A percentile compares a stretch with the other conserved stretches of the same genome.
phyloP scores from a whole-genome alignment of 2,888 invertebrate species.

The Dolichomitus sp. region DNA sequence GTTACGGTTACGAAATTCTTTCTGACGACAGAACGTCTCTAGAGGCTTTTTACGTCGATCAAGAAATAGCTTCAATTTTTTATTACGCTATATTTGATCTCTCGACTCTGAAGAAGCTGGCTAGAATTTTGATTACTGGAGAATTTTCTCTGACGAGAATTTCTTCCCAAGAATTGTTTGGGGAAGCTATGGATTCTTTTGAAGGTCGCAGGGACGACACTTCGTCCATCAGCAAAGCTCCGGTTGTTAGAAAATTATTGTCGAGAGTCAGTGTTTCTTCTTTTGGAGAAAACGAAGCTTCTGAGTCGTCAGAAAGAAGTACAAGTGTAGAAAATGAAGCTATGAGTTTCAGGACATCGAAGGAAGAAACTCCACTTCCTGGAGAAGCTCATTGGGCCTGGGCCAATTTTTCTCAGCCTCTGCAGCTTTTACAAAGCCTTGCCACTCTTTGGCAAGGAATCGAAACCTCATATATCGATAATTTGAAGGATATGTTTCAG shows the following conservation, averaged over 20 bases:
- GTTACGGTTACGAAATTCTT: slow-evolving; percentile 62
- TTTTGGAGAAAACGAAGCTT: slow-evolving; percentile 26
- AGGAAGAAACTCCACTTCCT: slow-evolving; percentile 57
- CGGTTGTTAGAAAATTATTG: slow-evolving; percentile 45
- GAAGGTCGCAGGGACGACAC: slow-evolving; percentile 81
- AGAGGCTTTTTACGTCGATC: slow-evolving; percentile 88
- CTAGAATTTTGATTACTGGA: slow-evolving; percentile 87
- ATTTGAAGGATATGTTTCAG: slow-evolving; percentile 88
- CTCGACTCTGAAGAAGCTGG: slow-evolving; percentile 87
- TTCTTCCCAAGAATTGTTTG: slow-evolving; percentile 85
- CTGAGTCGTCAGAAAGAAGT: slow-evolving; percentile 48
- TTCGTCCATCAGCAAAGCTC: slow-evolving; percentile 33
- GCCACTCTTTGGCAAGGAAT: slow-evolving; percentile 87
- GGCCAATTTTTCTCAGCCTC: slow-evolving; percentile 85
- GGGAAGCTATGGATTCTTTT: slow-evolving; percentile 84
- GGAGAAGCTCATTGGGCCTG: slow-evolving; percentile 85
- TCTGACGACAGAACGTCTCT: slow-evolving; percentile 87
- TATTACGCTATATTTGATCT: slow-evolving; percentile 88
- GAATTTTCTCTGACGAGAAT: slow-evolving; percentile 81
- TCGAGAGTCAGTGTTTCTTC: slow-evolving; percentile 25
- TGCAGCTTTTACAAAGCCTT: slow-evolving; percentile 84
- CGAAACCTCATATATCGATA: slow-evolving; percentile 87
- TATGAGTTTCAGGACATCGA: background rate
- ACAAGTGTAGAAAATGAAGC: slow-evolving; percentile 24
- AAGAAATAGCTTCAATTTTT: slow-evolving; percentile 88